Evolutionary conservation across 2,888 invertebrate species (phyloP), one percentile per base, ranked within the genome.

Genomic region (Galerucella calmariensis): DNA sequence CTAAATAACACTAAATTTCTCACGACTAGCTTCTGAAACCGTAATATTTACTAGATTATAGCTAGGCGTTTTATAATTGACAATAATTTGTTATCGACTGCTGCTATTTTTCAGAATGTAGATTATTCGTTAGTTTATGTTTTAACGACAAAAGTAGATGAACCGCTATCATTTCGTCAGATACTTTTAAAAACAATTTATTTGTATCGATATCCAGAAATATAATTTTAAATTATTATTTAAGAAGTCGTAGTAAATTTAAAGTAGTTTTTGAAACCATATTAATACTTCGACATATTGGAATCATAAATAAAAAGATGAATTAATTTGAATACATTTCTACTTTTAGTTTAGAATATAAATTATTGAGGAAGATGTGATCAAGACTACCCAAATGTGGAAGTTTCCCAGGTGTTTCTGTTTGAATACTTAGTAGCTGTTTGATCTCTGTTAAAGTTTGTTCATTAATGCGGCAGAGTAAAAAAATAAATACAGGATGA

Each of bases 51-150:
- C 56, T 56, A 56, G 16, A 69, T 62, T 62, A 62, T 69, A 48
- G 69, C 69, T 62, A 51, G 69, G 62, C 69, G 35, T 53, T 62
- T 69, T 62, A 51, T 69, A 69, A 69, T 69, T 69, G 69, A 62
- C 67, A 58, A 20, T 61, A 69, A 62, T 69, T 69, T 62, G 69
- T 69, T 53, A 62, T 69, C 62, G 14, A 9, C 46, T 51, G 16
- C 48, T 51, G n/a, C 9, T 59, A 69, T 59, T 61, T 58, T 48
- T 51, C 14, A 62, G n/a, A n/a, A 51, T 27, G 44, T n/a, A 56
- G 53, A 69, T 48, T 69, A 27, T 62, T 51, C 11, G 35, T 35
- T 62, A 56, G n/a, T 20, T 20, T 16, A 20, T 56, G 56, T 56
- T 56, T 20, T 44, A 58, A 67, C 41, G 27, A 44, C 53, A 66